phyloP scores from a whole-genome alignment of 2,797 vertebrate genomes.

The Oophaga sylvatica region DNA sequence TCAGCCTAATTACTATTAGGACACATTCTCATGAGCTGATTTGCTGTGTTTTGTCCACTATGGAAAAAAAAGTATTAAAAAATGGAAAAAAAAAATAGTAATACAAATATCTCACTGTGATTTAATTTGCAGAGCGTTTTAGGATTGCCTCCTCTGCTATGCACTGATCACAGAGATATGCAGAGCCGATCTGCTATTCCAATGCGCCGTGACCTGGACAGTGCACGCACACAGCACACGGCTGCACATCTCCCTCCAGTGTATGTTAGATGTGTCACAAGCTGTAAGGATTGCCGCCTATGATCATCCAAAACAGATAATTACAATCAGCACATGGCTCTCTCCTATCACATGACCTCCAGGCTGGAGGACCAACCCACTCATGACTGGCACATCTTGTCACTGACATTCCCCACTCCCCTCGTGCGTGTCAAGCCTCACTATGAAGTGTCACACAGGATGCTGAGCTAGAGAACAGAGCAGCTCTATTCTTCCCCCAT shows the following conservation, averaged over 20 bases:
- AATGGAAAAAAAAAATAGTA: too few species aligned
- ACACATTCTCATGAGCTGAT: too few species aligned
- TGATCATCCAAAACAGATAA: slow-evolving; percentile 26
- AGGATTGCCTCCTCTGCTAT: neutral
- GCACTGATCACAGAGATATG: neutral
- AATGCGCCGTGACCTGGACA: slow-evolving; percentile 7
- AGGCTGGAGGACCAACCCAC: neutral
- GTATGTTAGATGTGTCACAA: slow-evolving; percentile 35
- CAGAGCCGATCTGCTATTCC: neutral
- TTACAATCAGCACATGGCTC: slow-evolving; percentile 30
- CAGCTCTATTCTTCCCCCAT: neutral
- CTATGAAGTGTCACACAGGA: neutral
- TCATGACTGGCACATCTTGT: slow-evolving; percentile 18
- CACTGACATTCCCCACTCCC: neutral
- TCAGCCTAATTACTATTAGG: too few species aligned
- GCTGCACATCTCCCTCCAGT: slow-evolving; percentile 40
- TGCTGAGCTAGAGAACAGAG: neutral
- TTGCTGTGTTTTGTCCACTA: too few species aligned
- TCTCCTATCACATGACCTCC: slow-evolving; percentile 26
- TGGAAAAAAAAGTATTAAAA: too few species aligned
- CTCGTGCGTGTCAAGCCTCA: slow-evolving; percentile 39
- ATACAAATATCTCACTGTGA: too few species aligned
- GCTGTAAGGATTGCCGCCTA: slow-evolving; percentile 10
- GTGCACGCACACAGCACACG: neutral
- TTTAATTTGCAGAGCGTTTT: neutral